Evolutionary conservation across 2,113 vertebrate species (phyloP).

Genomic region (Panthera leo): DNA sequence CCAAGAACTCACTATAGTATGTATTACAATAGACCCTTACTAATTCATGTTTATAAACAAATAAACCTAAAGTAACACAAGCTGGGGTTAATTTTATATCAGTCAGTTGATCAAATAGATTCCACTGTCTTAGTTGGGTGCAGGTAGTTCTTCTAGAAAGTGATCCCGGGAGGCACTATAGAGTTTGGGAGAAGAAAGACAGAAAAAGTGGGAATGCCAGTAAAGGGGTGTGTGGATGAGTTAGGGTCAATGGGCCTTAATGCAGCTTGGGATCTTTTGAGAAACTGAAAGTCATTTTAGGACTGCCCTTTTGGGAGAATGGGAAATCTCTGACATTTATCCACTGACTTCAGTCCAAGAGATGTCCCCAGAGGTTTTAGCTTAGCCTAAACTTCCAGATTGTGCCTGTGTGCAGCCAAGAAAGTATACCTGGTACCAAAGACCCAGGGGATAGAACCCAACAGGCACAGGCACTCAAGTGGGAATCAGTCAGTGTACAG

Average conservation of each 20-base stretch:
- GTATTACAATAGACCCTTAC: background rate
- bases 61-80: background rate
- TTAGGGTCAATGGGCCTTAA: background rate
- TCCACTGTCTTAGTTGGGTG: background rate
- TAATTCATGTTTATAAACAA: background rate
- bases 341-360: too few species aligned
- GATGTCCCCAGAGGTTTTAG: background rate
- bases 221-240: background rate
- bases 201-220: background rate
- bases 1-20: background rate
- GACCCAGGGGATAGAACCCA: background rate
- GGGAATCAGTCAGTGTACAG: background rate
- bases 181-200: background rate
- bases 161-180: background rate
- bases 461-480: accelerated
- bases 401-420: background rate
- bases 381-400: background rate
- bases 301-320: background rate
- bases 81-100: background rate
- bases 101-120: background rate
- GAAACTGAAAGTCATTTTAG: background rate
- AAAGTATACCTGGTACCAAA: background rate
- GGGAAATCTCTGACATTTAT: background rate
- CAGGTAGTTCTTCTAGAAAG: background rate
- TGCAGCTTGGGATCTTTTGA: background rate